Conservation (phyloP, 1,140 invertebrate genomes). For the Amyelois transitella region DNA sequence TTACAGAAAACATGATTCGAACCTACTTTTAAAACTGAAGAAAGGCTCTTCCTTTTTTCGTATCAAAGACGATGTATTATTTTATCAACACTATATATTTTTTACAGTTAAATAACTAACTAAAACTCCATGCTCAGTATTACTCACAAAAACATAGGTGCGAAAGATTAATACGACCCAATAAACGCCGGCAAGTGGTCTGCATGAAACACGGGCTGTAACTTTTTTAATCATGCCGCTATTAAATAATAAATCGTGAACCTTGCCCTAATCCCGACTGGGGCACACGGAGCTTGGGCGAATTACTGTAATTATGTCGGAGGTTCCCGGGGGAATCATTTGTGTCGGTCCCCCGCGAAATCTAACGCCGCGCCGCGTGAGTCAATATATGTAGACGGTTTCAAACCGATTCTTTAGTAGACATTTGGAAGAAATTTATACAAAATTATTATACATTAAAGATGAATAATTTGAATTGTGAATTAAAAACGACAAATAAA, state of each 20-base stretch:
- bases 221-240: constrained; percentile 6
- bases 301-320: constrained; percentile 21
- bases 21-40: too few species aligned
- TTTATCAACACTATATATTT: too few species aligned
- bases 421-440: not conserved
- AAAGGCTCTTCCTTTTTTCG: too few species aligned
- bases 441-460: too few species aligned
- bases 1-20: too few species aligned
- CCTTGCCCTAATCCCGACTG: constrained; percentile 4
- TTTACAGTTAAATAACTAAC: too few species aligned
- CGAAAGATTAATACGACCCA: not conserved
- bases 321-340: constrained; percentile 13
- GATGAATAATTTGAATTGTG: too few species aligned
- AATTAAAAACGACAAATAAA: too few species aligned
- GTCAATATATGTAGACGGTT: not conserved
- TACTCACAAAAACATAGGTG: not conserved
- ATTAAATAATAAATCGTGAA: constrained; percentile 7
- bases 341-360: constrained; percentile 15
- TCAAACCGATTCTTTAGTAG: too few species aligned
- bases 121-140: too few species aligned
- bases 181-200: not conserved
- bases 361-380: constrained; percentile 7
- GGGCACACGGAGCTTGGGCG: constrained; percentile 1
- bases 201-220: not conserved
- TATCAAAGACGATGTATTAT: too few species aligned